Conservation (phyloP, 2,797 vertebrate species). For the Dallia pectoralis region DNA sequence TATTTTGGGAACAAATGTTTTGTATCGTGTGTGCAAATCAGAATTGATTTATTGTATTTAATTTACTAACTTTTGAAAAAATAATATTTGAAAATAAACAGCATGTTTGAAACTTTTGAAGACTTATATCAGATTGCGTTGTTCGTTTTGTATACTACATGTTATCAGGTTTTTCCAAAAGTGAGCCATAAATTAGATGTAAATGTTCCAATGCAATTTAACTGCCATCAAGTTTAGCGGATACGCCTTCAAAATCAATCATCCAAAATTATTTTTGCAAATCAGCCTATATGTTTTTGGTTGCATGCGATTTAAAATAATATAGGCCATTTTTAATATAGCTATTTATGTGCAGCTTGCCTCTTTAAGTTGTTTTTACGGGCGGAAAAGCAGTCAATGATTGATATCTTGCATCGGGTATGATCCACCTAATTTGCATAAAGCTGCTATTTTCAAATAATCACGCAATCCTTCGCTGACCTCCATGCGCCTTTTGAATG, state of each 20-base stretch:
- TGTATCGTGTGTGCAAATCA: background rate
- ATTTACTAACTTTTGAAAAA: background rate
- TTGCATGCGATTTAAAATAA: background rate
- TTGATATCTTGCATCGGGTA: constrained; percentile 82
- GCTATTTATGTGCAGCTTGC: constrained; percentile 60
- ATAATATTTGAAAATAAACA: background rate
- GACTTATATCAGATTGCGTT: background rate
- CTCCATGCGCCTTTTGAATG: constrained; percentile 65
- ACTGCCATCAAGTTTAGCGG: background rate
- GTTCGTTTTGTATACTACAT: background rate
- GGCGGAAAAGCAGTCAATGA: constrained; percentile 68
- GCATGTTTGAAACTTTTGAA: background rate
- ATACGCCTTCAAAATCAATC: background rate
- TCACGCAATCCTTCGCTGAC: constrained; percentile 77
- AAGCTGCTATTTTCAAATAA: constrained; percentile 93
- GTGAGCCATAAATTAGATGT: background rate
- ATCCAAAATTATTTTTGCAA: background rate
- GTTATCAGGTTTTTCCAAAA: background rate
- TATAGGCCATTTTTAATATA: background rate
- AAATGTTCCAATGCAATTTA: background rate
- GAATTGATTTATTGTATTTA: background rate
- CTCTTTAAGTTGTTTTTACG: constrained; percentile 60
- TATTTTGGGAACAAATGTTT: background rate
- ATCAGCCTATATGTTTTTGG: background rate
- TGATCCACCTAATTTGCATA: constrained; percentile 92